Evolutionary conservation across 2,113 vertebrate genomes (phyloP), one percentile per base, ranked within the genome.

Genomic region (Chaetodon trifascialis): DNA sequence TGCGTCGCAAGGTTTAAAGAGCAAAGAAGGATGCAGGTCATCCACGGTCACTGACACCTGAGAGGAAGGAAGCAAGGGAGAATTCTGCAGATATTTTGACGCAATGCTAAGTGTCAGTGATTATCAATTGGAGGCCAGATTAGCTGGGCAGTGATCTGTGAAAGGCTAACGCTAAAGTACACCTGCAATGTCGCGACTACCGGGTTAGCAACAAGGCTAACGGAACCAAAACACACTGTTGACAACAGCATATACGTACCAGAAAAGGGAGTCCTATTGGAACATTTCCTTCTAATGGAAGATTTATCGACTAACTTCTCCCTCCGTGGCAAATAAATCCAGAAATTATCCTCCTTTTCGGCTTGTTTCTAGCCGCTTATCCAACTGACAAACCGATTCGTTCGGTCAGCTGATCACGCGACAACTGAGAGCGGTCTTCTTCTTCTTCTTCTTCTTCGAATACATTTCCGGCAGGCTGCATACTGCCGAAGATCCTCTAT

Each of bases 381-480:
- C 23, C 30, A 11, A 12, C 42, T 25, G 64, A 72, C 63, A 30
- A 38, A 55, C 71, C 46, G 63, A 80, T 11, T 16, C 10, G 12
- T 64, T 56, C 62, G 17, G 86, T 92, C 92, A 94, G 86, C 92
- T 93, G 88, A 94, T 91, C 88, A 68, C 54, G n/a, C 58, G 65
- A 85, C 83, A 5, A 44, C 46, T 12, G 14, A 62, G 16, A 21
- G 30, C 11, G 14, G 38, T 1, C 49, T 51, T 51, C 49, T 51
- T 51, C 49, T 51, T 51, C 47, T 51, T n/a, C n/a, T n/a, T 5
- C 19, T 7, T 16, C 6, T 17, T 51, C 30, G 30, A 30, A 30
- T 30, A 30, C 30, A 30, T 30, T 30, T 30, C 30, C 30, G 30
- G 30, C 30, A 30, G 30, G 30, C 30, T 30, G 30, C 30, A 51